Evolutionary conservation across 2,797 vertebrate species (phyloP).

Genomic region (Parotocinclus haroldoi): DNA sequence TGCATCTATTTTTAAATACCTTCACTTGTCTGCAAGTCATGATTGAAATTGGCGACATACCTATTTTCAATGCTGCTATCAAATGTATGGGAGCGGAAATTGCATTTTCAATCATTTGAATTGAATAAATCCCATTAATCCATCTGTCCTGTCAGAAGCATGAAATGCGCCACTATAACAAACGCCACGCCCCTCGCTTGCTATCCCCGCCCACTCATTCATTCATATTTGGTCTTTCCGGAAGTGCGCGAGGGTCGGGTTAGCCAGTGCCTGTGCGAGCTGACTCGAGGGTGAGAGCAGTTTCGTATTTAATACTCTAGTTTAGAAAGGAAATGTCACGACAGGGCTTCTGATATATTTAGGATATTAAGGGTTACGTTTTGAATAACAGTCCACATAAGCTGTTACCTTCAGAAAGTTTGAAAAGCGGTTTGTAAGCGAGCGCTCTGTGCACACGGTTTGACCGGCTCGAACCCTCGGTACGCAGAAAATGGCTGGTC

Average conservation of each 20-base stretch:
- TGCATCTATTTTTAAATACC: no score
- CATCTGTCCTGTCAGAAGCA: conserved; percentile 71
- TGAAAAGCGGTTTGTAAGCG: conserved; percentile 22
- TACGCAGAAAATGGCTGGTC: conserved; percentile 80
- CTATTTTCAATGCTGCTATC: no score
- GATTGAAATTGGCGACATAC: no score
- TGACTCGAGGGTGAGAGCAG: conserved; percentile 70
- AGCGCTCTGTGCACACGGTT: conserved; percentile 54
- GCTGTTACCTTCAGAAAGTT: conserved; percentile 64
- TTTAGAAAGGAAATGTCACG: conserved; percentile 51
- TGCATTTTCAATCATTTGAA: not conserved
- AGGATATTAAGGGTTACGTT: not conserved
- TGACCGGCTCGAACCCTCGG: conserved; percentile 74
- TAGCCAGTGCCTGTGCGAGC: conserved; percentile 75
- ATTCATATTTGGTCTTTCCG: conserved; percentile 84
- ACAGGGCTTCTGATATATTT: not conserved
- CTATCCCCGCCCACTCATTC: conserved; percentile 76
- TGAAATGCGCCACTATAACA: no score
- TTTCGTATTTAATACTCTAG: conserved; percentile 70
- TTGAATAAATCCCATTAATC: conserved; percentile 22
- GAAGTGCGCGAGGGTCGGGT: conserved; percentile 78
- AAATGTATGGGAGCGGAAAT: no score
- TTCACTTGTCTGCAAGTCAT: no score
- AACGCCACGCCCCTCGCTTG: conserved; percentile 62
- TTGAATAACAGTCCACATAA: conserved; percentile 13